A percentile compares a stretch with the other conserved stretches of the same genome.
Conservation (phyloP, 2,888 invertebrate genomes). For the Calameuta idolon region DNA sequence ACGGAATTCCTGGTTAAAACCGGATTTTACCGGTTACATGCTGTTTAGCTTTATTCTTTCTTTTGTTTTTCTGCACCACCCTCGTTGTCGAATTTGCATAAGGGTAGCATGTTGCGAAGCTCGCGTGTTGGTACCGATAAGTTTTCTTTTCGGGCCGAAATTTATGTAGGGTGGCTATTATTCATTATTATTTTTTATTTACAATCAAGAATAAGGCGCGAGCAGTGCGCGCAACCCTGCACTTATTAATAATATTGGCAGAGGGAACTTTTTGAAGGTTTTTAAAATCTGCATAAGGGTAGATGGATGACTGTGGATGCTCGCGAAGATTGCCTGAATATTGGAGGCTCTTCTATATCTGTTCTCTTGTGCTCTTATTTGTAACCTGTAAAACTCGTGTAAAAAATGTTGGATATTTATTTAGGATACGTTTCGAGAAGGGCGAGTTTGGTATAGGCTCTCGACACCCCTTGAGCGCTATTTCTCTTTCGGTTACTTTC, state of each 20-base stretch:
- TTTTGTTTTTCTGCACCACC: background rate
- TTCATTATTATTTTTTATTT: background rate
- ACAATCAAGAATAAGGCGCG: background rate
- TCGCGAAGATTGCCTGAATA: background rate
- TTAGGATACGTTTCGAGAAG: constrained; percentile 43
- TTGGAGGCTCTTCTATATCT: background rate
- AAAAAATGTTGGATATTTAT: constrained; percentile 51
- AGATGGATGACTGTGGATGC: background rate
- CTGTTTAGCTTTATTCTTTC: background rate
- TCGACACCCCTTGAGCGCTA: constrained; percentile 39
- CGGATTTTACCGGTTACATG: background rate
- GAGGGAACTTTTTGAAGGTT: background rate
- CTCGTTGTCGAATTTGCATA: background rate
- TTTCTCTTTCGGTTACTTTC: constrained; percentile 35
- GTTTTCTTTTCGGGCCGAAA: background rate
- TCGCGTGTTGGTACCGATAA: background rate
- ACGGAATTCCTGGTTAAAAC: background rate
- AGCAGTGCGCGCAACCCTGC: background rate
- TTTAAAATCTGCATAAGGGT: background rate
- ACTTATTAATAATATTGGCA: background rate
- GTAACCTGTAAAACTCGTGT: constrained; percentile 33
- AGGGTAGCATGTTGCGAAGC: background rate
- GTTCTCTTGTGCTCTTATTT: constrained; percentile 23
- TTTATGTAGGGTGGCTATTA: background rate
- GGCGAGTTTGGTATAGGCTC: constrained; percentile 21